phyloP scores from a whole-genome alignment of 2,797 vertebrate species.

The Liasis olivaceus region DNA sequence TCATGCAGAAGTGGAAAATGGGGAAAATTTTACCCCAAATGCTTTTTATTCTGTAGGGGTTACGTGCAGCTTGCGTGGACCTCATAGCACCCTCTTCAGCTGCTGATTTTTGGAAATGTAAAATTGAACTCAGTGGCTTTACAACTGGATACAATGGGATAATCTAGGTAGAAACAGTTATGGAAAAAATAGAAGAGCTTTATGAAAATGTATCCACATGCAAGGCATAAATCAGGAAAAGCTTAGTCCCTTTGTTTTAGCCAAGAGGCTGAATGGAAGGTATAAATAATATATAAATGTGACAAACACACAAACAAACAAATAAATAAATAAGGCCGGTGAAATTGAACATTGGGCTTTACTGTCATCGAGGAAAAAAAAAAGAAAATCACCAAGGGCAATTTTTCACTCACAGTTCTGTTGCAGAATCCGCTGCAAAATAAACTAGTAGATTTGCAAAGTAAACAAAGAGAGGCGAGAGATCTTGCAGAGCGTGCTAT shows the following conservation, averaged over 20 bases:
- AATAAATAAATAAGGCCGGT: not conserved
- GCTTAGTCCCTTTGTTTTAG: not conserved
- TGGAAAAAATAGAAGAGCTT: not conserved
- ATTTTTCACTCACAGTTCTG: not conserved
- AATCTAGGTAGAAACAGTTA: not conserved
- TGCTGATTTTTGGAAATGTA: not conserved
- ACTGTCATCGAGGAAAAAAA: rapidly evolving
- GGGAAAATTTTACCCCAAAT: not conserved
- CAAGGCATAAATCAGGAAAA: not conserved
- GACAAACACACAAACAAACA: too few relatives aligned
- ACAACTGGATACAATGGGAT: not conserved
- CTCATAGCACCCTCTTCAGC: not conserved
- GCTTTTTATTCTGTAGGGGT: not conserved
- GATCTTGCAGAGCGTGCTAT: not conserved
- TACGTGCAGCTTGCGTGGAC: not conserved
- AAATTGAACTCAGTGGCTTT: not conserved
- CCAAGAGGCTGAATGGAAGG: not conserved
- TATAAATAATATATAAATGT: not conserved
- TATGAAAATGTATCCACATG: not conserved
- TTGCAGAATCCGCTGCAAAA: not conserved
- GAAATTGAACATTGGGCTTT: not conserved
- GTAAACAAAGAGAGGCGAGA: not conserved
- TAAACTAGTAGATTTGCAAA: not conserved
- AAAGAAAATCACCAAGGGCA: not conserved
- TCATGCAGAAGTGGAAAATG: not conserved